phyloP scores from a whole-genome alignment of 2,797 vertebrate species.

The Poeciliopsis paucimaculata region DNA sequence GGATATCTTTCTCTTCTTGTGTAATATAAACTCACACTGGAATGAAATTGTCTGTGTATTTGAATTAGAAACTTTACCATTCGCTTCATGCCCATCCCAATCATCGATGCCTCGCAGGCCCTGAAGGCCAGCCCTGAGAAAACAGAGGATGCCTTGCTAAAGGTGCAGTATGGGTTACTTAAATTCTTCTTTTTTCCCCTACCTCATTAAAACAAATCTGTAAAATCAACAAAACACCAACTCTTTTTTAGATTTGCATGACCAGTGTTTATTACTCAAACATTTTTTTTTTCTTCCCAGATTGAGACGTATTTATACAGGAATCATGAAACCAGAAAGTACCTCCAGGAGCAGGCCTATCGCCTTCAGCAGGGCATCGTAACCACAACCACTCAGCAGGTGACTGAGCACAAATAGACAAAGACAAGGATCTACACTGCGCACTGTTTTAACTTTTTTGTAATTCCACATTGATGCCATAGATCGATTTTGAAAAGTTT shows the following conservation, averaged over 20 bases:
- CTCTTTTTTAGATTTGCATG: background rate
- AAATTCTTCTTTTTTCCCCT: background rate
- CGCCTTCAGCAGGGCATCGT: conserved; percentile 97
- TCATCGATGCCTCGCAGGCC: conserved; percentile 96
- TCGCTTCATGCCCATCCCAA: conserved; percentile 97
- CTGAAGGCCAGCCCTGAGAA: conserved; percentile 96
- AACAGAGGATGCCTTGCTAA: conserved; percentile 94
- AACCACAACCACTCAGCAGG: conserved; percentile 97
- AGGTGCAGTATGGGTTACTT: conserved; percentile 73
- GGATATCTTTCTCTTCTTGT: background rate
- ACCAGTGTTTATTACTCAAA: background rate
- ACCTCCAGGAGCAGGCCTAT: conserved; percentile 95
- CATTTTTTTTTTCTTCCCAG: conserved; percentile 67
- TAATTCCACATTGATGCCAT: background rate
- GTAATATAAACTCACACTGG: background rate
- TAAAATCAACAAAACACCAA: background rate
- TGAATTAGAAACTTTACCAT: conserved; percentile 91
- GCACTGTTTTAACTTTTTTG: background rate
- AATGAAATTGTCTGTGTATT: conserved; percentile 17
- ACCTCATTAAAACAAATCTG: background rate
- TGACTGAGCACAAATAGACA: conserved; percentile 45
- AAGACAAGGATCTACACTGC: background rate
- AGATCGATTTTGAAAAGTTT: background rate
- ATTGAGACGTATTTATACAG: conserved; percentile 97
- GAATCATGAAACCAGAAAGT: conserved; percentile 96